Conservation (phyloP, 1,140 invertebrate genomes). For the Temnothorax longispinosus region DNA sequence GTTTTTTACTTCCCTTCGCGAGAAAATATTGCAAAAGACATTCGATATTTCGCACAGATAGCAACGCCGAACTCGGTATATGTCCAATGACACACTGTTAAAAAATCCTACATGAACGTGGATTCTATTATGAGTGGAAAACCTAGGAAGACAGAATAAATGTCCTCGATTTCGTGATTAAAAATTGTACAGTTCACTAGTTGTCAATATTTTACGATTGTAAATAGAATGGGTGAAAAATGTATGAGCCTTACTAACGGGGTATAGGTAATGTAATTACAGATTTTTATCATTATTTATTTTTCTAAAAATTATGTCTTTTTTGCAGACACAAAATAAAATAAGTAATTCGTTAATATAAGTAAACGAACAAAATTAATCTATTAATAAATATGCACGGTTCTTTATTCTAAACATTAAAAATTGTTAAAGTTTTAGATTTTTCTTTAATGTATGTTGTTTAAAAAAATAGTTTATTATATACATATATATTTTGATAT, state of each 20-base stretch:
- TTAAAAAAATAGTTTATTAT: neutral
- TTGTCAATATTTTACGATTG: conserved; percentile 7
- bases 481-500: neutral
- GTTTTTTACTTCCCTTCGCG: neutral
- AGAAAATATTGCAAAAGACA: conserved; percentile 55
- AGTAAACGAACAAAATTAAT: neutral
- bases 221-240: neutral
- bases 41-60: conserved; percentile 62
- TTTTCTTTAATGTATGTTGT: neutral
- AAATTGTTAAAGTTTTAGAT: neutral
- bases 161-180: conserved; percentile 35
- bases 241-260: neutral
- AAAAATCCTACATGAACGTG: conserved; percentile 39
- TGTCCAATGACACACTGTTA: conserved; percentile 1
- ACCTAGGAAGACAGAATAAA: conserved; percentile 13
- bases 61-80: neutral
- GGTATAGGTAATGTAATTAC: too few relatives aligned
- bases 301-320: neutral
- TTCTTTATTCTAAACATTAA: neutral
- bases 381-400: neutral
- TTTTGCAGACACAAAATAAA: neutral
- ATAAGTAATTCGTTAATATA: neutral
- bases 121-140: conserved; percentile 15
- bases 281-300: too few relatives aligned
- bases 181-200: conserved; percentile 1